These are phyloP conservation scores for Cyanoderma ruficeps DNA, from an alignment of 2,113 vertebrate genomes.

Conservation along the genomic window DNA sequence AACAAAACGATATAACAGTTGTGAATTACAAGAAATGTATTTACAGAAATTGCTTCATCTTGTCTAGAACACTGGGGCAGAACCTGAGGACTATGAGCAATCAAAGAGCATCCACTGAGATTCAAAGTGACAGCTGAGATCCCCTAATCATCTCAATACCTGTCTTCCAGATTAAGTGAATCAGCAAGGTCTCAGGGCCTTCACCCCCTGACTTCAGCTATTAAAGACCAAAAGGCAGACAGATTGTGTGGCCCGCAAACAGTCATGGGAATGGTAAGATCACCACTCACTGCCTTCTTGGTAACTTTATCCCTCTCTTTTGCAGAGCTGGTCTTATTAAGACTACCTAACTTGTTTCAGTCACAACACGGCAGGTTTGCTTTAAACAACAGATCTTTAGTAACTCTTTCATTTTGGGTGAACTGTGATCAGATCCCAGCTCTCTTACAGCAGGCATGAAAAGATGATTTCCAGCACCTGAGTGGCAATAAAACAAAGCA, in stretches of 20 bases:
- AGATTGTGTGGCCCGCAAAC: background rate
- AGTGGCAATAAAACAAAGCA: background rate
- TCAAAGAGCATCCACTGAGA: background rate
- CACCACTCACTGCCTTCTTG: background rate
- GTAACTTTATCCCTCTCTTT: background rate
- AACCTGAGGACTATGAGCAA: background rate
- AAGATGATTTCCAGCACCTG: background rate
- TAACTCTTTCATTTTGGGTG: background rate
- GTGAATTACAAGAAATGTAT: background rate
- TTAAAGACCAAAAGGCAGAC: background rate
- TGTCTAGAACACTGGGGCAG: background rate
- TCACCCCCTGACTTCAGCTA: background rate
- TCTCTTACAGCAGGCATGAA: background rate
- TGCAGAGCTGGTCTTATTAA: background rate
- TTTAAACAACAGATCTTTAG: background rate
- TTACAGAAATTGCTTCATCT: background rate
- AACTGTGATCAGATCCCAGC: background rate
- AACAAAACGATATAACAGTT: background rate
- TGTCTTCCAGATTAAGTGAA: background rate
- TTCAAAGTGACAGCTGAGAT: background rate
- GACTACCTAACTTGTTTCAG: background rate
- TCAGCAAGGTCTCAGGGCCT: background rate
- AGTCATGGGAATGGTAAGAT: background rate
- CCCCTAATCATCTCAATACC: background rate
- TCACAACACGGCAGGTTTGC: background rate